Conservation (phyloP, 1,140 invertebrate species). For the Cherax destructor region DNA sequence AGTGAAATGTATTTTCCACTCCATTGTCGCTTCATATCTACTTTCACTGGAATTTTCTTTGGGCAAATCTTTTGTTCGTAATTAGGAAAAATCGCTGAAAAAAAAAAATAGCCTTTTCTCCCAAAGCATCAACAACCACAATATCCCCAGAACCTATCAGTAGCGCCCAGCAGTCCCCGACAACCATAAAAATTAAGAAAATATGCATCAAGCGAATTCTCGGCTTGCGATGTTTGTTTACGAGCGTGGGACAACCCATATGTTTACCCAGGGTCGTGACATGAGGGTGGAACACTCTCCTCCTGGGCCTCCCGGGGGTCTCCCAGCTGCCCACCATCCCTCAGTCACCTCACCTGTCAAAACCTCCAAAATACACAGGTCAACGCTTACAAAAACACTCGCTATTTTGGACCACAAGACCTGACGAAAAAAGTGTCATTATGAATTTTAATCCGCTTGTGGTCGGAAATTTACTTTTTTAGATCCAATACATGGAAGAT, state of each 20-base stretch:
- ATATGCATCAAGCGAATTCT: not conserved
- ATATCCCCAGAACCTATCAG: too few relatives aligned
- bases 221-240: not conserved
- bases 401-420: not conserved
- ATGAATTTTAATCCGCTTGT: not conserved
- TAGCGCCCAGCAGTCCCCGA: too few relatives aligned
- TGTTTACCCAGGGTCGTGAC: not conserved
- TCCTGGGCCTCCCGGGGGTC: not conserved
- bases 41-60: too few relatives aligned
- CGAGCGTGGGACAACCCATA: not conserved
- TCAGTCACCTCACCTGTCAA: constrained; percentile 27
- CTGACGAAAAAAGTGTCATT: not conserved
- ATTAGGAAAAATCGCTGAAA: too few relatives aligned
- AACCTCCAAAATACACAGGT: constrained; percentile 29
- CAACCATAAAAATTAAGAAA: not conserved
- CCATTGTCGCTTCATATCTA: too few relatives aligned
- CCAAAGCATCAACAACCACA: too few relatives aligned
- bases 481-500: not conserved
- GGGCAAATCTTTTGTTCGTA: too few relatives aligned
- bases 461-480: not conserved
- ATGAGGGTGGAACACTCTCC: not conserved
- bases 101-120: too few relatives aligned
- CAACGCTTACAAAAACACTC: not conserved
- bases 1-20: too few relatives aligned
- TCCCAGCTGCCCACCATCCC: constrained; percentile 6